phyloP scores from a whole-genome alignment of 2,113 vertebrate species.

The Riparia riparia region DNA sequence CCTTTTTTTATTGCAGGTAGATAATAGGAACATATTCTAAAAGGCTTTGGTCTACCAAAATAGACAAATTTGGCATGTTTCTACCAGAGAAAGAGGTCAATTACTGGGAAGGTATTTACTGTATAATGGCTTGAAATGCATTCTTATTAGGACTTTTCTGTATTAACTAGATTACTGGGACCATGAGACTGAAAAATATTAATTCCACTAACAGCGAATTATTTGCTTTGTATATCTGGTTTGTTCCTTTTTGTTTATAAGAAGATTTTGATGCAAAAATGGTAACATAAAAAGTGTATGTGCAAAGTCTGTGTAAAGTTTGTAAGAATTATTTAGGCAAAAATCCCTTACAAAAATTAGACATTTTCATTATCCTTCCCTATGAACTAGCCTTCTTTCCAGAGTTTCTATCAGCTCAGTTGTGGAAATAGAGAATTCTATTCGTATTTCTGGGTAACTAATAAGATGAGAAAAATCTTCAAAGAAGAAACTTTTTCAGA shows the following conservation, averaged over 20 bases:
- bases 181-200: neutral
- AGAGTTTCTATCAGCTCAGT: neutral
- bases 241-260: neutral
- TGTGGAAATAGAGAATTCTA: neutral
- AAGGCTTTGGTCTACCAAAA: neutral
- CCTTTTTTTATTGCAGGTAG: neutral
- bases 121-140: neutral
- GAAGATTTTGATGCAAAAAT: neutral
- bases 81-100: neutral
- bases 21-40: fast-evolving
- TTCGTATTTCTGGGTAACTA: neutral
- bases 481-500: neutral
- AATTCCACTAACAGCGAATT: neutral
- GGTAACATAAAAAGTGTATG: neutral
- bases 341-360: neutral
- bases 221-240: neutral
- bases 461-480: neutral
- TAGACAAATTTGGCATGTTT: fast-evolving
- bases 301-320: neutral
- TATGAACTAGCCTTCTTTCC: neutral
- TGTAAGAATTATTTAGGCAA: neutral
- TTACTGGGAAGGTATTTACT: neutral
- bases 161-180: neutral
- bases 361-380: neutral
- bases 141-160: neutral